Conservation (phyloP, 1,140 invertebrate species). For the roundworm (Caenorhabditis elegans) region DNA sequence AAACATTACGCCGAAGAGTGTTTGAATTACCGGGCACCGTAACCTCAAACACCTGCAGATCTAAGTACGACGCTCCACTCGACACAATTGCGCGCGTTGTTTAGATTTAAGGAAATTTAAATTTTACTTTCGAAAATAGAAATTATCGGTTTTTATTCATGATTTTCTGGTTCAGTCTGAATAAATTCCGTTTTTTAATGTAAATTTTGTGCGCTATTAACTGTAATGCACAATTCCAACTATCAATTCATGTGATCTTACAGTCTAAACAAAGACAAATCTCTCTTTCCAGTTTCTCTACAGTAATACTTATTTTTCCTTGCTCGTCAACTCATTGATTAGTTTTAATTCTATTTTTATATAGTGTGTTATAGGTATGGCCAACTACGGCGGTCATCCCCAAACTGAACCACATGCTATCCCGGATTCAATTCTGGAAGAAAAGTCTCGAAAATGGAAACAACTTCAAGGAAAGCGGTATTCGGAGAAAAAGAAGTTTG, state of each 20-base stretch:
- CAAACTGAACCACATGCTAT: constrained; percentile 1
- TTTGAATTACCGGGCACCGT: constrained; percentile 14
- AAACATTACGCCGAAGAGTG: background rate
- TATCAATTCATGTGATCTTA: too few species aligned
- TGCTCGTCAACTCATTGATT: background rate
- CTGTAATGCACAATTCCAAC: too few species aligned
- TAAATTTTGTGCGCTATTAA: too few species aligned
- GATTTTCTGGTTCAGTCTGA: background rate
- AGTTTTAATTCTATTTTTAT: background rate
- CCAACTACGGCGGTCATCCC: background rate
- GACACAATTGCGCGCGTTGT: background rate
- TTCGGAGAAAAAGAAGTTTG: constrained; percentile 95
- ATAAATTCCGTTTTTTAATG: too few species aligned
- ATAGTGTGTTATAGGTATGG: background rate
- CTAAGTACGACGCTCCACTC: background rate
- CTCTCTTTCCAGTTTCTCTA: too few species aligned
- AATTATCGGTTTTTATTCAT: too few species aligned
- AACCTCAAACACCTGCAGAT: background rate
- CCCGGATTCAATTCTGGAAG: constrained; percentile 54
- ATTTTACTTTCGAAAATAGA: background rate
- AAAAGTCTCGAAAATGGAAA: constrained; percentile 91
- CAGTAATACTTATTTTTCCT: too few species aligned
- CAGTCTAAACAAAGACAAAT: too few species aligned
- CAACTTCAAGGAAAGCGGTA: constrained; percentile 95
- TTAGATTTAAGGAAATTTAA: background rate